Conservation (phyloP, 30 jellyfish, hydroid and myxozoan species). For the Calvadosia cruxmelitensis region DNA sequence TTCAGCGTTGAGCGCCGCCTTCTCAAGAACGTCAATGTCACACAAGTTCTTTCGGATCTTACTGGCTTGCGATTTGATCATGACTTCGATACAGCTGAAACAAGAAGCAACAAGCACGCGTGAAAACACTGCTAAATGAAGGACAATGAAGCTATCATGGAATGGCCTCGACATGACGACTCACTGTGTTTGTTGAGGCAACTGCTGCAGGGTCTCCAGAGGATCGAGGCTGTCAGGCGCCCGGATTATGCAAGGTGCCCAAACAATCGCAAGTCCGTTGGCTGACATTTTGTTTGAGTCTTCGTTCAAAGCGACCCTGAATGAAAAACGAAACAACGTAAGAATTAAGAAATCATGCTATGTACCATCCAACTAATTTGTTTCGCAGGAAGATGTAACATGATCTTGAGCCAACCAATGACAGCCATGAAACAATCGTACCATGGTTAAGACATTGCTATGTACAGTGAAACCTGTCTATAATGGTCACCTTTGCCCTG, state of each 20-base stretch:
- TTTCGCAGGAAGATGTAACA: no score
- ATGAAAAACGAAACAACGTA: neutral
- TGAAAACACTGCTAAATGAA: neutral
- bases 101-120: neutral
- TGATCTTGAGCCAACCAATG: no score
- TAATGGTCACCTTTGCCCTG: no score
- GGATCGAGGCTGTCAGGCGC: slow-evolving; percentile 58
- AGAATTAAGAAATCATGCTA: no score
- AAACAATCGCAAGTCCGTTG: slow-evolving; percentile 70
- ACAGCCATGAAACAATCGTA: no score
- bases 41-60: slow-evolving; percentile 36
- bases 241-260: slow-evolving; percentile 94
- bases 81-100: slow-evolving; percentile 66
- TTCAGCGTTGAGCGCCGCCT: slow-evolving; percentile 59
- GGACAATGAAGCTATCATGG: neutral
- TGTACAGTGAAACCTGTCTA: no score
- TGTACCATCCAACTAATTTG: no score
- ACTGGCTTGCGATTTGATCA: slow-evolving; percentile 48
- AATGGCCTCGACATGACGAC: neutral
- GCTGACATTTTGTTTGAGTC: slow-evolving; percentile 89
- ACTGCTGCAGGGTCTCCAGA: slow-evolving; percentile 71
- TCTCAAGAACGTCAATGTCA: slow-evolving; percentile 43
- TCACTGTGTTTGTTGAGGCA: slow-evolving; percentile 70
- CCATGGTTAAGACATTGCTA: no score
- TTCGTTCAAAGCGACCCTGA: slow-evolving; percentile 63